A percentile compares a stretch with the other conserved stretches of the same genome.
Conservation (phyloP, 2,113 vertebrate genomes). For the Pseudorectes ferrugineus region DNA sequence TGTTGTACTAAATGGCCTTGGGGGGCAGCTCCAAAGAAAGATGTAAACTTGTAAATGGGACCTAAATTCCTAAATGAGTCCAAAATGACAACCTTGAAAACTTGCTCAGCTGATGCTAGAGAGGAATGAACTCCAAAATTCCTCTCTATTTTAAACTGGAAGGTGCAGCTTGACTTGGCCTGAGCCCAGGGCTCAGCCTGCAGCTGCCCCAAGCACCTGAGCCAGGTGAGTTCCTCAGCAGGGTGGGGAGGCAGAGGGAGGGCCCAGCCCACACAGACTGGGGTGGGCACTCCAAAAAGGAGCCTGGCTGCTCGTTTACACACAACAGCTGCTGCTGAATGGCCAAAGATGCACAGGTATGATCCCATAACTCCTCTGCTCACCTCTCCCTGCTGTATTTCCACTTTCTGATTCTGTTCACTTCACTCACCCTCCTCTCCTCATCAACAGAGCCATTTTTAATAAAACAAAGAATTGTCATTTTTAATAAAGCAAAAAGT, state of each 20-base stretch:
- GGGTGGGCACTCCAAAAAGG: background rate
- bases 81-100: background rate
- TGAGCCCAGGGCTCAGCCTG: background rate
- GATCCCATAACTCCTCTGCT: background rate
- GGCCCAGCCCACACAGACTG: background rate
- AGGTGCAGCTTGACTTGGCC: background rate
- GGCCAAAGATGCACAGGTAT: fast-evolving
- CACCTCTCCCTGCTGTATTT: background rate
- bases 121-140: background rate
- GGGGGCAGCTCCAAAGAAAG: background rate
- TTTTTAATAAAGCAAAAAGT: background rate
- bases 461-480: background rate
- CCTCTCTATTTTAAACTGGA: background rate
- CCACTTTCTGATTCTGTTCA: fast-evolving
- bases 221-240: background rate
- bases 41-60: background rate
- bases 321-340: background rate
- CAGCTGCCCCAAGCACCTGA: background rate
- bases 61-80: background rate
- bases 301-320: fast-evolving
- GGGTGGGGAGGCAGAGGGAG: background rate
- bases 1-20: too few relatives aligned
- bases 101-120: background rate
- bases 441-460: background rate
- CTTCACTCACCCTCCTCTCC: fast-evolving